These are phyloP conservation scores for Megaceryle maxima DNA, from an alignment of 2,113 vertebrate species.

Conservation along the genomic window DNA sequence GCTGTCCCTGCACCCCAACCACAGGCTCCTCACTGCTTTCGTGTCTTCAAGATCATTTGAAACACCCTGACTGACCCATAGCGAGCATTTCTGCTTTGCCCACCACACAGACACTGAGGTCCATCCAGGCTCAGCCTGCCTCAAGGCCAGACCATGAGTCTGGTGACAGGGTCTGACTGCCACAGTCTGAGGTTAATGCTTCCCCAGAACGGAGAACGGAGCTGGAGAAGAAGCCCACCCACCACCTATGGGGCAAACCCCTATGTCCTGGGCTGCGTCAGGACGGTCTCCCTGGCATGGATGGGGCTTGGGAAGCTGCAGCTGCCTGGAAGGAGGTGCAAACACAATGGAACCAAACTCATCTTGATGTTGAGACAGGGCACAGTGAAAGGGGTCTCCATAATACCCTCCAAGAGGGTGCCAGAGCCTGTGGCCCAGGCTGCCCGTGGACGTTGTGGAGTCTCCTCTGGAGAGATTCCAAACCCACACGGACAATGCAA, in stretches of 20 bases:
- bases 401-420: neutral
- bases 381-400: no score
- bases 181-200: neutral
- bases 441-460: neutral
- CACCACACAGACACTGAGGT: no score
- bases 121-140: neutral
- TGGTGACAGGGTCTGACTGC: no score
- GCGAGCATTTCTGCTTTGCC: neutral
- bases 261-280: accelerated
- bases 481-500: neutral
- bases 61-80: neutral
- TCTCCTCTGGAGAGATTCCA: neutral
- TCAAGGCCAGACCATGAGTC: neutral
- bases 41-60: neutral
- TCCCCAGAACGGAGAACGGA: neutral
- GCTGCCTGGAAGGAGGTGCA: neutral
- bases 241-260: neutral
- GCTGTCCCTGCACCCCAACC: neutral
- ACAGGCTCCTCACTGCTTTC: neutral
- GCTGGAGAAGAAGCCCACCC: neutral
- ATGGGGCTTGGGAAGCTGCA: neutral
- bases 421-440: neutral
- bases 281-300: neutral
- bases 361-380: neutral
- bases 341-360: neutral